Evolutionary conservation across 1,140 invertebrate species (phyloP).

Genomic region (Neelides sp.): DNA sequence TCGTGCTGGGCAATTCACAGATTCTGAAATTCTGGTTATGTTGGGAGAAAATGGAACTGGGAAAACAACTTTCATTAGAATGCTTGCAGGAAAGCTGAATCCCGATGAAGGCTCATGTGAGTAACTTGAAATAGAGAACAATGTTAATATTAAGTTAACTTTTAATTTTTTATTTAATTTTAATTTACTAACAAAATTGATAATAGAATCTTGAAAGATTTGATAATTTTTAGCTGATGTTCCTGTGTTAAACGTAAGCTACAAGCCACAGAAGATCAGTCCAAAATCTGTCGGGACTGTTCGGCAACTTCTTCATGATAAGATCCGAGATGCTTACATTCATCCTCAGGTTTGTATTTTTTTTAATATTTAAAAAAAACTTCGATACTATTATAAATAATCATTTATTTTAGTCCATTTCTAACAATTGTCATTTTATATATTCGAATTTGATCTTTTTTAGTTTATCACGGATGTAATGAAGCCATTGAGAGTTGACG

Average conservation of each 20-base stretch:
- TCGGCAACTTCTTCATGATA: conserved; percentile 80
- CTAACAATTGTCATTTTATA: conserved; percentile 5
- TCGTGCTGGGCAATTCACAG: conserved; percentile 86
- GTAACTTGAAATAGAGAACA: too few species aligned
- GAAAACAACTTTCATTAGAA: conserved; percentile 97
- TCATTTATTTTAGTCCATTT: conserved; percentile 7
- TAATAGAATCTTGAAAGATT: conserved; percentile 1
- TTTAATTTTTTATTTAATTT: not conserved
- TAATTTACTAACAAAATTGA: not conserved
- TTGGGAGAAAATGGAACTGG: conserved; percentile 99
- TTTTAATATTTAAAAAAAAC: too few species aligned
- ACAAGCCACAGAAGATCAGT: conserved; percentile 99
- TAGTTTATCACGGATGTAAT: conserved; percentile 98
- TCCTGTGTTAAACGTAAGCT: conserved; percentile 91
- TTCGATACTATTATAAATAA: not conserved
- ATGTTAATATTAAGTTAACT: conserved; percentile 3
- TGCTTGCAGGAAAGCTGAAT: conserved; percentile 88
- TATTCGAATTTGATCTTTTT: conserved; percentile 22
- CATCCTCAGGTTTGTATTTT: conserved; percentile 64
- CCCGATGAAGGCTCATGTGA: conserved; percentile 73
- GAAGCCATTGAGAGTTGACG: conserved; percentile 95
- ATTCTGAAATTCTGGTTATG: conserved; percentile 97
- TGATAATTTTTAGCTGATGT: conserved; percentile 48
- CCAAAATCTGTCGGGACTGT: conserved; percentile 93
- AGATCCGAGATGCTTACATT: conserved; percentile 90